Base-by-base conservation (phyloP, 2,888 invertebrate species). In the Lasiommata megera region DNA sequence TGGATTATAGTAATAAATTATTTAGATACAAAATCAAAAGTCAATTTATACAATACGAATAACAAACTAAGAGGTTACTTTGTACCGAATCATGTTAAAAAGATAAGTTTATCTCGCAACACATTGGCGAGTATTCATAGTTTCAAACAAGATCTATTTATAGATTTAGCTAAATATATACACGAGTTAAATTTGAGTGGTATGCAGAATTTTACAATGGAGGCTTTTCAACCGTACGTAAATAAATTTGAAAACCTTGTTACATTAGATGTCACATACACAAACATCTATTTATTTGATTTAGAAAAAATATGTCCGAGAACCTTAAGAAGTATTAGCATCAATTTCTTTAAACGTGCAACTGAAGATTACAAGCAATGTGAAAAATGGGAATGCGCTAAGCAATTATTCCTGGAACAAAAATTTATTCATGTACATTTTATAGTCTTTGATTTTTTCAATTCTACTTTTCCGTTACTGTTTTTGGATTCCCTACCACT, bases 151-250 rank as follows among this genome's bases (percentile, higher is more conserved):
- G 43, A 40, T 31, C 14, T 47, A 23, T 44, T 48, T 23, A 18
- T 31, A 53, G 46, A 57, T 53, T 31, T 57, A 37, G 57, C 38
- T 51, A 46, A 57, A 53, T 34, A 40, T 53, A 53, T 53, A 53
- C 52, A 47, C 34, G 57, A 53, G 40, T 37, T 53, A 40, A 31
- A 53, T 57, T 34, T 57, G 38, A 57, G 57, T 34, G 57, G 57
- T 18, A 12, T 57, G 43, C 57, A 46, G 28, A 31, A 47, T 47
- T 12, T 52, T 11, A 53, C 38, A 31, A 46, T 38, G 40, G 40
- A 52, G 38, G 18, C 29, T 47, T 46, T 44, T 31, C 31, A 16
- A n/a, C 48, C 37, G 7, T 23, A 37, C 12, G 1, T 37, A n/a
- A 48, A 36, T 8, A 48, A n/a, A 7, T 37, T 48, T 3, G 23